Evolutionary conservation across 2,797 vertebrate species (phyloP).

Genomic region (Ctenochaetus hawaiiensis): DNA sequence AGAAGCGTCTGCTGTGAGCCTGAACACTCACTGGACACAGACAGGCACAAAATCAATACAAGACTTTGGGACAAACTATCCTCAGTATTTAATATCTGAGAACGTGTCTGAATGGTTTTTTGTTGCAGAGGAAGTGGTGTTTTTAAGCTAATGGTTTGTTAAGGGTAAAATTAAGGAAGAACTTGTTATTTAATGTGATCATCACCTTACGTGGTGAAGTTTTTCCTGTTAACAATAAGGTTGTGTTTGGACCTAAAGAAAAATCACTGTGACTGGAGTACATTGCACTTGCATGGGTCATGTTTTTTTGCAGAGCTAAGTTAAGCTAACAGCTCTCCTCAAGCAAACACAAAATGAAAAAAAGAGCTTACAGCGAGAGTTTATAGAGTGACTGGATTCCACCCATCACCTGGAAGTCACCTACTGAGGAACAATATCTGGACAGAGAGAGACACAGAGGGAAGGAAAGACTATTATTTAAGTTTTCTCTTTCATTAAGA

Average conservation of each 20-base stretch:
- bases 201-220: background rate
- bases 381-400: conserved; percentile 93
- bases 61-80: background rate
- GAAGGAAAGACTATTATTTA: too few species aligned
- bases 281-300: background rate
- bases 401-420: conserved; percentile 94
- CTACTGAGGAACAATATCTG: conserved; percentile 91
- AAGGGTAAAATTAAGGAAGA: background rate
- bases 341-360: background rate
- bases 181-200: background rate
- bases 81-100: background rate
- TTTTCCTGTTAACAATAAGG: background rate
- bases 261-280: background rate
- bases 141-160: background rate
- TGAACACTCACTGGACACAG: conserved; percentile 87
- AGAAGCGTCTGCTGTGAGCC: conserved; percentile 88
- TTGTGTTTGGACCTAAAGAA: too few species aligned
- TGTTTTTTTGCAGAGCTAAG: background rate
- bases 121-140: background rate
- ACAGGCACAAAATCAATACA: conserved; percentile 6
- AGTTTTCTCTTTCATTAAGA: background rate
- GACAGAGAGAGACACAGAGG: conserved; percentile 20
- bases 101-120: background rate
- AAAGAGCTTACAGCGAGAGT: conserved; percentile 89
- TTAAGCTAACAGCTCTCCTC: background rate